Conservation (phyloP, 2,888 invertebrate genomes). For the Scaptomyza tumidula region DNA sequence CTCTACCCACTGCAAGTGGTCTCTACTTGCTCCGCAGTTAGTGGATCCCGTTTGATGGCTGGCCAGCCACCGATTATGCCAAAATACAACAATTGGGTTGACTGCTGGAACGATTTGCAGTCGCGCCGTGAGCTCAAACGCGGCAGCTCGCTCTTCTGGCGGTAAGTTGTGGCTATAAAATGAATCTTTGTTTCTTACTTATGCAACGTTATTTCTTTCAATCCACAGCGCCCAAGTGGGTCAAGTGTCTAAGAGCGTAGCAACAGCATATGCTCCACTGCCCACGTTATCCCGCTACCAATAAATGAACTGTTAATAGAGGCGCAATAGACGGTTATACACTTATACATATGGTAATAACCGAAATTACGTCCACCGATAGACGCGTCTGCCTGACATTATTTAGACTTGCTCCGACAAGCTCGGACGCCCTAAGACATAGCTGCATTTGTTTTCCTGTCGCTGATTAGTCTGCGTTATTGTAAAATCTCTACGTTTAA, state of each 20-base stretch:
- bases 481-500: slow-evolving; percentile 39
- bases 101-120: slow-evolving; percentile 93
- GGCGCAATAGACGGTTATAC: slow-evolving; percentile 27
- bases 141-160: slow-evolving; percentile 89
- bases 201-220: background rate
- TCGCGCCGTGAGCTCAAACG: slow-evolving; percentile 92
- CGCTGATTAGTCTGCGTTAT: slow-evolving; percentile 34
- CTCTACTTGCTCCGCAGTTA: slow-evolving; percentile 95
- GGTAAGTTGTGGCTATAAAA: slow-evolving; percentile 62
- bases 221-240: slow-evolving; percentile 45
- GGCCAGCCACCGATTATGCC: slow-evolving; percentile 95
- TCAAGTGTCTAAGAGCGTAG: slow-evolving; percentile 24
- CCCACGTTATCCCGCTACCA: slow-evolving; percentile 74
- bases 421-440: slow-evolving; percentile 50
- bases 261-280: slow-evolving; percentile 66
- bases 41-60: slow-evolving; percentile 91
- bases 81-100: slow-evolving; percentile 91
- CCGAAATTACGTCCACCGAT: slow-evolving; percentile 35
- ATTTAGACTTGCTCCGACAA: slow-evolving; percentile 17
- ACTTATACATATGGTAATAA: slow-evolving; percentile 10
- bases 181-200: background rate
- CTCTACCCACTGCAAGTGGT: slow-evolving; percentile 97
- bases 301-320: slow-evolving; percentile 36
- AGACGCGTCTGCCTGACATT: slow-evolving; percentile 53
- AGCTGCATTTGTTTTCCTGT: slow-evolving; percentile 62